Base-by-base conservation (phyloP, 2,113 vertebrate genomes). In the Phyllopteryx taeniolatus region DNA sequence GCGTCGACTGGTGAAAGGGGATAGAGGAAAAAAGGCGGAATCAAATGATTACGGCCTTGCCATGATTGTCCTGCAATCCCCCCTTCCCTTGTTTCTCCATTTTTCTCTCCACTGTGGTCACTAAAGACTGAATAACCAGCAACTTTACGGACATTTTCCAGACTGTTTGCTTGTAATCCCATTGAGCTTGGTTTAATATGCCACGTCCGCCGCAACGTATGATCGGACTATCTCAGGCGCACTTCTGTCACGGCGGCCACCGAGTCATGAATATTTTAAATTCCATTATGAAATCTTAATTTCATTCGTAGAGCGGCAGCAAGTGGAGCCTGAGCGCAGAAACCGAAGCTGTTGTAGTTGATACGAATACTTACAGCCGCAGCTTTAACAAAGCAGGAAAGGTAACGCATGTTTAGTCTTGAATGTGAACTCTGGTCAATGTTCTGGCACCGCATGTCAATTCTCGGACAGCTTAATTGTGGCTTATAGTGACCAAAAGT, bases 31-130 rank as follows among this genome's bases (percentile, higher is more conserved):
- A 74, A 77, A 79, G 79, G 81, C 73, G 64, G 74, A 87, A 85
- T 91, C 79, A 68, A 87, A 92, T 88, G 87, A 85, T 90, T 84
- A 89, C 88, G 79, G 74, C 75, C 69, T 22, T 64, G 78, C 72
- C 61, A 68, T 85, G 79, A 89, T 87, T 89, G 86, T 72, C 67
- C 79, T 5, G 71, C 70, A 73, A 60, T 75, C 80, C 76, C 59
- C 47, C 65, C n/a, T 2, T 78, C 75, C 65, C 72, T 56, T 67
- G 15, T 59, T 11, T 33, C 27, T 61, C 60, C 51, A 0, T 56
- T 64, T 22, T 27, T n/a, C 62, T 13, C 62, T 8, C n/a, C 19
- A 13, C 15, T 11, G 62, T 65, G 20, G 20, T 43, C 62, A 44
- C 3, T 12, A 14, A 19, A 17, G 33, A 14, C 35, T 62, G 35